Evolutionary conservation across 2,888 invertebrate genomes (phyloP).

Genomic region (Strigamia crassipes): DNA sequence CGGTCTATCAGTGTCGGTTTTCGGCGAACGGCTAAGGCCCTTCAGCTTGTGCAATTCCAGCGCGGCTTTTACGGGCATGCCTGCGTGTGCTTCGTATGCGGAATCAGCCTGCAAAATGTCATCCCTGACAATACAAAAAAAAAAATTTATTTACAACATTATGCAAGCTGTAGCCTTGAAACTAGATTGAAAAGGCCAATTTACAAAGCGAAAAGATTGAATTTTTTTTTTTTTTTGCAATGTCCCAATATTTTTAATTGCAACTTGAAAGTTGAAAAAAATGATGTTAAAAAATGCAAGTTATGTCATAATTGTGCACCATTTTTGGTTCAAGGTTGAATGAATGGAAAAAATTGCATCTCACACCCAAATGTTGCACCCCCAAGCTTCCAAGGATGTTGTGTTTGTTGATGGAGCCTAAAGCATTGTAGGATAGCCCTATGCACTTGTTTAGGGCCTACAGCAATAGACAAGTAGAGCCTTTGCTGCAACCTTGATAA

Average conservation of each 20-base stretch:
- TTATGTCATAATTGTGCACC: background rate
- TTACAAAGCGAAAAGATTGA: background rate
- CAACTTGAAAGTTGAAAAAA: background rate
- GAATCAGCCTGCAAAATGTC: background rate
- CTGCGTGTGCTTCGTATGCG: background rate
- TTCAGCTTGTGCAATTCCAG: too few species aligned
- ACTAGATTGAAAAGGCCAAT: background rate
- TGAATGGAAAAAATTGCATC: background rate
- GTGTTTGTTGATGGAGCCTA: background rate
- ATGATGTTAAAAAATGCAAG: background rate
- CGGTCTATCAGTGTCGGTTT: too few species aligned
- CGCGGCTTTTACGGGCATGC: too few species aligned
- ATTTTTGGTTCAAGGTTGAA: conserved; percentile 3
- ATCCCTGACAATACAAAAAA: background rate
- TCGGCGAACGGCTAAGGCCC: too few species aligned
- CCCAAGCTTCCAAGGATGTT: conserved; percentile 6
- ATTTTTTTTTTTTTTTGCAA: too few species aligned
- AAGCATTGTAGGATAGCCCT: conserved; percentile 30
- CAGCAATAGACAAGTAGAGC: background rate
- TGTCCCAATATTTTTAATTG: background rate
- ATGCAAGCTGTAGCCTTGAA: background rate
- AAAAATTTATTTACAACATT: background rate
- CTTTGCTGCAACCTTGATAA: conserved; percentile 1
- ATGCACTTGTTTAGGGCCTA: conserved; percentile 26
- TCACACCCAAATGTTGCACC: background rate